Percentiles rank a stretch among this genome's conserved stretches.
Conservation (phyloP, 2,888 invertebrate species). For the Pristionchus arcanus region DNA sequence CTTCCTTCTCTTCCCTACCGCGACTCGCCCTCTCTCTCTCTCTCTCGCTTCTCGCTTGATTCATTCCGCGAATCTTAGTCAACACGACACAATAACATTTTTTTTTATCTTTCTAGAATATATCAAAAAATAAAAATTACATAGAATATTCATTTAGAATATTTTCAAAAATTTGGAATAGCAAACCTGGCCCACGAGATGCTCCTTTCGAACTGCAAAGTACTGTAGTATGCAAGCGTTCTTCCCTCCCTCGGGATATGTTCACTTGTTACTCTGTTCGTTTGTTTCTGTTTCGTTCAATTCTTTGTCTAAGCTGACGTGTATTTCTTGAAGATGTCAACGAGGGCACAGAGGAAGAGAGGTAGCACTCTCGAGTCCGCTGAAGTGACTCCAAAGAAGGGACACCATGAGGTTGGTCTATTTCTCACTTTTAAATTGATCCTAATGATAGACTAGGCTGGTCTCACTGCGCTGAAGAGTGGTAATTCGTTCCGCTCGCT, state of each 20-base stretch:
- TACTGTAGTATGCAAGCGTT: not conserved
- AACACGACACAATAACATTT: not conserved
- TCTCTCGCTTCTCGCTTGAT: not conserved
- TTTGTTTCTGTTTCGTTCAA: not conserved
- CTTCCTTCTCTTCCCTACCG: conserved; percentile 17
- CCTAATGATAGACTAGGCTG: conserved; percentile 1
- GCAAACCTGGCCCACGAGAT: not conserved
- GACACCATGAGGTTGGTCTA: conserved; percentile 29
- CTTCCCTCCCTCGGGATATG: conserved; percentile 8
- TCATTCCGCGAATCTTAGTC: not conserved
- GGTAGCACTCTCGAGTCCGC: conserved; percentile 11
- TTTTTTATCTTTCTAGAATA: not conserved
- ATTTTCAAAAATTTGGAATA: not conserved
- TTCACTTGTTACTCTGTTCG: conserved; percentile 26
- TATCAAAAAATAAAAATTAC: not conserved
- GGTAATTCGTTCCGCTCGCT: conserved; percentile 16
- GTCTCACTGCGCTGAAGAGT: not conserved
- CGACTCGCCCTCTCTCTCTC: conserved; percentile 3
- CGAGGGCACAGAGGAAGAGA: conserved; percentile 44
- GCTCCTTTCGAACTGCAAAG: conserved; percentile 36
- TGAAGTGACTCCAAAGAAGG: conserved; percentile 45
- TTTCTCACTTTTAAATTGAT: not conserved
- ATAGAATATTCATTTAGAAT: not conserved
- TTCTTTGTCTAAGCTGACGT: not conserved
- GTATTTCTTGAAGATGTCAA: conserved; percentile 24